These are phyloP conservation scores for Rissa tridactyla DNA, from an alignment of 2,113 vertebrate species.

Conservation along the genomic window DNA sequence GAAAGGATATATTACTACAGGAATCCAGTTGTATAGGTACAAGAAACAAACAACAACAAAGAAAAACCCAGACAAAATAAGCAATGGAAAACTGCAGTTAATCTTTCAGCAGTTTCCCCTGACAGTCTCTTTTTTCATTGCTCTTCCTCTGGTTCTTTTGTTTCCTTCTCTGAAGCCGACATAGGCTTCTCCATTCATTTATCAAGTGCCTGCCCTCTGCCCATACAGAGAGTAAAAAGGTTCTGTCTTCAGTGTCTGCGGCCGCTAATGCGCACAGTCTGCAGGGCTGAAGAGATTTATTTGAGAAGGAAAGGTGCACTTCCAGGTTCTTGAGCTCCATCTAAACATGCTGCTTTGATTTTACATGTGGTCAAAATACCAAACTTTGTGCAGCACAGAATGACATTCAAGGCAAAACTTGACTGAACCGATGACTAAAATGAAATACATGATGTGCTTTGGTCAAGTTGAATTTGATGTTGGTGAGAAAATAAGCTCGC, in stretches of 20 bases:
- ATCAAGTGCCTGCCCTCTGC: conserved; percentile 67
- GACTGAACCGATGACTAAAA: conserved; percentile 2
- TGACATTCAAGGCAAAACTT: conserved; percentile 34
- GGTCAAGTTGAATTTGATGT: neutral
- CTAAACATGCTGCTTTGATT: conserved; percentile 53
- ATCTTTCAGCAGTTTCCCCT: neutral
- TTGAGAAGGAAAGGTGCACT: conserved; percentile 56
- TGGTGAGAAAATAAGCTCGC: neutral
- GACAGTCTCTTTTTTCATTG: neutral
- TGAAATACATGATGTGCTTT: neutral
- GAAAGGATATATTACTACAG: neutral
- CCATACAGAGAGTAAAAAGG: conserved; percentile 51
- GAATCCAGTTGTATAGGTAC: neutral
- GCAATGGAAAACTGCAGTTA: neutral
- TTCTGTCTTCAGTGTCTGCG: conserved; percentile 54
- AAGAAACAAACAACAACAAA: neutral
- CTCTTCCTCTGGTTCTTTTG: conserved; percentile 2
- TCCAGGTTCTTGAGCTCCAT: conserved; percentile 65
- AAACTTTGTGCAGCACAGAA: conserved; percentile 38
- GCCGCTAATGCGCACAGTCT: conserved; percentile 64
- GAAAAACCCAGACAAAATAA: neutral
- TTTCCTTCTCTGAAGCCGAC: conserved; percentile 25
- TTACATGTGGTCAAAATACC: conserved; percentile 20
- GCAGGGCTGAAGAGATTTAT: conserved; percentile 53
- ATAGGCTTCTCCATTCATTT: conserved; percentile 57